Evolutionary conservation across 2,113 vertebrate species (phyloP).

Genomic region (Jacana jacana): DNA sequence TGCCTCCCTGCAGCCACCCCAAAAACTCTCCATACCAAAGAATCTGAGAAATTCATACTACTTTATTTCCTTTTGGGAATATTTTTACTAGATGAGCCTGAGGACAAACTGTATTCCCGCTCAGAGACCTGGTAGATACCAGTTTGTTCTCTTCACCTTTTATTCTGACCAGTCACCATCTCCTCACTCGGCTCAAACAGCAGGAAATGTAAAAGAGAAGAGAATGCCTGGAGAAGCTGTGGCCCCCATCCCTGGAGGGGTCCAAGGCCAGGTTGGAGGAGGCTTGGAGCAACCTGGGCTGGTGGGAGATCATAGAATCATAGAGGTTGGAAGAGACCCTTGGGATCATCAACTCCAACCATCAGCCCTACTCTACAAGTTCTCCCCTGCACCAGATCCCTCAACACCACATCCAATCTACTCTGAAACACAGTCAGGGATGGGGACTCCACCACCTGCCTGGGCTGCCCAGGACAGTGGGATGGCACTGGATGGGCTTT

Average conservation of each 20-base stretch:
- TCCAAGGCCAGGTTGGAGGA: not conserved
- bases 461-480: not conserved
- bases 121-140: not conserved
- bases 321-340: no score
- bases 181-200: not conserved
- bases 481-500: not conserved
- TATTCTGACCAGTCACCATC: not conserved
- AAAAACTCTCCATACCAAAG: not conserved
- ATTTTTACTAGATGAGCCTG: not conserved
- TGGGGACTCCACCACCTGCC: no score
- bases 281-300: not conserved
- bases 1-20: not conserved
- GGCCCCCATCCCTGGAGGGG: not conserved
- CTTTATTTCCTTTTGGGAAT: not conserved
- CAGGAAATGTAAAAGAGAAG: not conserved
- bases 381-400: no score
- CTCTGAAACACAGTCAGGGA: no score
- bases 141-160: not conserved
- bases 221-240: not conserved
- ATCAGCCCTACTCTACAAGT: no score
- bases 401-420: no score
- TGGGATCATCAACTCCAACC: no score
- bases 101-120: accelerated
- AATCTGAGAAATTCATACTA: not conserved
- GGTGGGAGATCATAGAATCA: not conserved